Percentiles rank a stretch among this genome's conserved stretches.
Conservation (phyloP, 2,113 vertebrate species). For the Cariama cristata region DNA sequence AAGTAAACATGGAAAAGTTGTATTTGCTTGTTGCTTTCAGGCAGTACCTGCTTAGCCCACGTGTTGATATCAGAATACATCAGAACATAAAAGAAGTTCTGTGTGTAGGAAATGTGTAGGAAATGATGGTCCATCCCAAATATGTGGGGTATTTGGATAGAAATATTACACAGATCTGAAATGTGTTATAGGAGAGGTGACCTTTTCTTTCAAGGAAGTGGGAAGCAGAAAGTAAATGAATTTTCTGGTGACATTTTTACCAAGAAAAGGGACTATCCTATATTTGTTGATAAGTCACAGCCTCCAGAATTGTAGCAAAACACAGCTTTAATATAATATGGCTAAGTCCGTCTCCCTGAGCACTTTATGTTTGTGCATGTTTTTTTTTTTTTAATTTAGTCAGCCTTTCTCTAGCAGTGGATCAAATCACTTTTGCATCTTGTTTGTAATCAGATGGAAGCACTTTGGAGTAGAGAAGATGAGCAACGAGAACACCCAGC, state of each 20-base stretch:
- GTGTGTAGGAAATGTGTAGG: not conserved
- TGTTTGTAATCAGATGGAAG: not conserved
- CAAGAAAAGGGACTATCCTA: not conserved
- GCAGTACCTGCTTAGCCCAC: not conserved
- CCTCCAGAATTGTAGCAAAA: not conserved
- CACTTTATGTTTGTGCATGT: not conserved
- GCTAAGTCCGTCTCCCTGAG: not conserved
- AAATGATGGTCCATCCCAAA: not conserved
- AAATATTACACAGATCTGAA: not conserved
- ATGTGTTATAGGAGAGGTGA: not conserved
- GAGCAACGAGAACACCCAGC: not conserved
- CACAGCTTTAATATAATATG: rapidly evolving
- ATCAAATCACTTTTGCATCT: not conserved
- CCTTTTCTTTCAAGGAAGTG: not conserved
- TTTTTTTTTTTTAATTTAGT: not conserved
- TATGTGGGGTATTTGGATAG: not conserved
- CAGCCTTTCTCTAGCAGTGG: not conserved
- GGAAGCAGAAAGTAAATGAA: not conserved
- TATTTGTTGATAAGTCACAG: not conserved
- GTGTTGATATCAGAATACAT: not conserved
- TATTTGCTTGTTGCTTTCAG: not conserved
- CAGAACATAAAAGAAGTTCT: not conserved
- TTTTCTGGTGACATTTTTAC: not conserved
- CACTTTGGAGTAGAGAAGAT: not conserved
- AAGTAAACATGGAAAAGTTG: not conserved